These are phyloP conservation scores for Motacilla tschutschensis DNA, from an alignment of 2,113 vertebrate genomes.

Conservation along the genomic window DNA sequence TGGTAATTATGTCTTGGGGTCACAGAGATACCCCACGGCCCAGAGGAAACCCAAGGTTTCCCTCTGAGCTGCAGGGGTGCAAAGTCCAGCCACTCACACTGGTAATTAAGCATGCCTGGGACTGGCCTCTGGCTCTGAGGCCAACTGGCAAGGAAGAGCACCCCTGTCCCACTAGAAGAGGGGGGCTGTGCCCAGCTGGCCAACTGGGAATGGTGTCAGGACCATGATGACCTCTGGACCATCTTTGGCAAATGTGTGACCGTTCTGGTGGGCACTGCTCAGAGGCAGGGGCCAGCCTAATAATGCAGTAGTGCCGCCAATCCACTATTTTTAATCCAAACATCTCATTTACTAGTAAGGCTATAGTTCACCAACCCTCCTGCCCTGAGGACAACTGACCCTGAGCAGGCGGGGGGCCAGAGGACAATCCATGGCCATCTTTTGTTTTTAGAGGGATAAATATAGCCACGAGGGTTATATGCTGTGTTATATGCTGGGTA, in stretches of 20 bases:
- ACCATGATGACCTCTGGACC: not conserved
- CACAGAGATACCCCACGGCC: not conserved
- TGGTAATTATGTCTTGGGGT: not conserved
- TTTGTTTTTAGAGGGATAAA: not conserved
- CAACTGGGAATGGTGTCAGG: not conserved
- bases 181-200: not conserved
- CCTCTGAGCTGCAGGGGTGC: not conserved
- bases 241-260: not conserved
- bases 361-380: not conserved
- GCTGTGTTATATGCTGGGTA: not conserved
- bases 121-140: not conserved
- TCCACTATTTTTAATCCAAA: not conserved
- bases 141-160: not conserved
- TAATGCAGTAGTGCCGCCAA: rapidly evolving
- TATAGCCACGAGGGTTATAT: not conserved
- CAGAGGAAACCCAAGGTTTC: not conserved
- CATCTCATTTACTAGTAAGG: not conserved
- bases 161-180: not conserved
- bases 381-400: not conserved
- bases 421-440: not conserved
- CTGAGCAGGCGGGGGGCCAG: not conserved
- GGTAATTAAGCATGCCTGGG: not conserved
- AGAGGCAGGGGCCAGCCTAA: not conserved
- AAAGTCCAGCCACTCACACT: not conserved
- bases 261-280: not conserved